Conservation (phyloP, 2,888 invertebrate genomes). For the Himalopsyche kuldschensis region DNA sequence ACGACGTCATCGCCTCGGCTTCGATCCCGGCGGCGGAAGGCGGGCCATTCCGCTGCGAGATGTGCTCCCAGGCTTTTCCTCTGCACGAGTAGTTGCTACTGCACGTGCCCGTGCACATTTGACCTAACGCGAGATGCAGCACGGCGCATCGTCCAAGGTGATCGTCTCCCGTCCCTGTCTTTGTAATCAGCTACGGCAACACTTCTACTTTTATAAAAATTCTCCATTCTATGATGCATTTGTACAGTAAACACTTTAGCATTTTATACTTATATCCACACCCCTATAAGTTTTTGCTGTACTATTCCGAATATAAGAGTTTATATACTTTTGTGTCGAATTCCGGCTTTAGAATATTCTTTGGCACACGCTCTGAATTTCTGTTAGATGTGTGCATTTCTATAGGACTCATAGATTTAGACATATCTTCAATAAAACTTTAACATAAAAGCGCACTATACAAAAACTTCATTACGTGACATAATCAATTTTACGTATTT, state of each 20-base stretch:
- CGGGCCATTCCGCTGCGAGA: slow-evolving; percentile 74
- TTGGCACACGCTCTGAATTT: too few relatives aligned
- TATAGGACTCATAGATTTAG: too few relatives aligned
- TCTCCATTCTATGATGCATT: background rate
- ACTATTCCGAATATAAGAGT: background rate
- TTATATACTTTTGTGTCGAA: too few relatives aligned
- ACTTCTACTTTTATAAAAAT: background rate
- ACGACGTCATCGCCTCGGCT: slow-evolving; percentile 44
- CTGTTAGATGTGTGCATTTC: too few relatives aligned
- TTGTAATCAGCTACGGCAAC: background rate
- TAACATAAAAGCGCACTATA: too few relatives aligned
- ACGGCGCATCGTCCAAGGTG: background rate
- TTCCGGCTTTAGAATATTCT: too few relatives aligned
- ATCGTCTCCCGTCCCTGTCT: background rate
- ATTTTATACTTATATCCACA: background rate
- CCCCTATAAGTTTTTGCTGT: background rate
- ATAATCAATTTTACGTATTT: too few relatives aligned
- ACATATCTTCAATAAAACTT: too few relatives aligned
- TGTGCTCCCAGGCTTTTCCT: slow-evolving; percentile 77
- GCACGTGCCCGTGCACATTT: slow-evolving; percentile 81
- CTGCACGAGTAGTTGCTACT: slow-evolving; percentile 72
- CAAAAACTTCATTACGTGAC: too few relatives aligned
- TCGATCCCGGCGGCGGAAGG: slow-evolving; percentile 55
- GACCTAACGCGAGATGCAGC: slow-evolving; percentile 46
- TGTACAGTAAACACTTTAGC: background rate